Conservation (phyloP, 1,140 invertebrate species). For the Drosophila bocki region DNA sequence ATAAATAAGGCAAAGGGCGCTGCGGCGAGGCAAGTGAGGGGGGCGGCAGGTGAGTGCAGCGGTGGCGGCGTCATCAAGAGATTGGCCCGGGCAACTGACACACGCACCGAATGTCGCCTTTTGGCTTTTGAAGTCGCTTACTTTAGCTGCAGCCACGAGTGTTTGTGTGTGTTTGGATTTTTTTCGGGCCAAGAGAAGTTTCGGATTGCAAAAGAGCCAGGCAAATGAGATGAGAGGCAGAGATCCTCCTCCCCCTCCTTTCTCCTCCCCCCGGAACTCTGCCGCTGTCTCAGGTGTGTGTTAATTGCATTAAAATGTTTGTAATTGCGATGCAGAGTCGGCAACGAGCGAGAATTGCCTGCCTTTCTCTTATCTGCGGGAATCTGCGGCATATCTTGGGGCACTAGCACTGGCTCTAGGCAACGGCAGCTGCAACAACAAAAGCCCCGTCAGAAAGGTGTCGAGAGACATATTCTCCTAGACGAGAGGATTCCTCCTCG, state of each 20-base stretch:
- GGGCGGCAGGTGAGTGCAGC: slow-evolving; percentile 28
- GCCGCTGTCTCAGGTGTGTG: slow-evolving; percentile 39
- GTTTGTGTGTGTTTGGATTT: neutral
- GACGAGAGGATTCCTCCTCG: neutral
- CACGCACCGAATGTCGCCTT: slow-evolving; percentile 74
- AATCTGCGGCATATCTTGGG: slow-evolving; percentile 54
- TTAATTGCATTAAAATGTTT: slow-evolving; percentile 84
- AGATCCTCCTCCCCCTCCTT: neutral
- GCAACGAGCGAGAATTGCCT: slow-evolving; percentile 32
- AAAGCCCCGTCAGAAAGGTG: slow-evolving; percentile 60
- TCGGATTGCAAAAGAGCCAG: slow-evolving; percentile 56
- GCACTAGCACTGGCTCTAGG: slow-evolving; percentile 7
- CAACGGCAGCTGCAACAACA: slow-evolving; percentile 25
- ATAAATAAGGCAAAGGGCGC: slow-evolving; percentile 37
- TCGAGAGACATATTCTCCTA: slow-evolving; percentile 68
- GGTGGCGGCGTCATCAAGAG: slow-evolving; percentile 54
- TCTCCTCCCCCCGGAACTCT: neutral
- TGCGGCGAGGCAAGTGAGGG: neutral
- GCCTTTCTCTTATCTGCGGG: slow-evolving; percentile 40
- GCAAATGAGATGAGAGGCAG: slow-evolving; percentile 65
- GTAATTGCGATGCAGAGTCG: slow-evolving; percentile 73
- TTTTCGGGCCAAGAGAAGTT: slow-evolving; percentile 42
- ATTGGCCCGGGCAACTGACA: slow-evolving; percentile 59
- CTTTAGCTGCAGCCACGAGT: slow-evolving; percentile 17
- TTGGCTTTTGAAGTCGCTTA: slow-evolving; percentile 73